A percentile compares a stretch with the other conserved stretches of the same genome.
phyloP scores from a whole-genome alignment of 1,140 invertebrate species.

The Rhynchophorus ferrugineus region DNA sequence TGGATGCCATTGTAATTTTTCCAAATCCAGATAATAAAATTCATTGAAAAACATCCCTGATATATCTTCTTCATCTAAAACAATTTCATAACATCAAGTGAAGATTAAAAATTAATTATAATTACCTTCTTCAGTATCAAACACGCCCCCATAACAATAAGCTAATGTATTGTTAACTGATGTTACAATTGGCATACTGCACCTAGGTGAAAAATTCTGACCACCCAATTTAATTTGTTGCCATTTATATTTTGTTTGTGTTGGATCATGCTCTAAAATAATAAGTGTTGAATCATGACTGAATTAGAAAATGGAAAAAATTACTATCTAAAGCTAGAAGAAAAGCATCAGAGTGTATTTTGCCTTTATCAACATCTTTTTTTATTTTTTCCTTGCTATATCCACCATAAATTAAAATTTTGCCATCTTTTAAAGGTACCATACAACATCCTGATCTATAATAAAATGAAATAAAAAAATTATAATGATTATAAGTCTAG shows the following conservation, averaged over 20 bases:
- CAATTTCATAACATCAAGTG: too few species aligned
- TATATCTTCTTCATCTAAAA: slow-evolving; percentile 64
- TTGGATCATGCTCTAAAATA: slow-evolving; percentile 53
- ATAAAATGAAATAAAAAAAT: not conserved
- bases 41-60: slow-evolving; percentile 78
- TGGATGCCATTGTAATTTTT: slow-evolving; percentile 62
- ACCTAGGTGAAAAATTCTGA: slow-evolving; percentile 55
- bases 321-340: slow-evolving; percentile 61
- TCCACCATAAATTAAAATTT: slow-evolving; percentile 77
- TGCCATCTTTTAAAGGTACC: slow-evolving; percentile 51
- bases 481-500: not conserved
- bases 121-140: slow-evolving; percentile 63
- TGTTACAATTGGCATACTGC: slow-evolving; percentile 49
- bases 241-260: slow-evolving; percentile 71
- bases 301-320: slow-evolving; percentile 26
- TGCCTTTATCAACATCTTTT: slow-evolving; percentile 74
- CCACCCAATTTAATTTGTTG: slow-evolving; percentile 60
- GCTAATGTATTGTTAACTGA: slow-evolving; percentile 49
- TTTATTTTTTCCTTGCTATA: slow-evolving; percentile 76
- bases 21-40: slow-evolving; percentile 67
- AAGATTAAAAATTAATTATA: too few species aligned
- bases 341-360: slow-evolving; percentile 77
- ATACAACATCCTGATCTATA: slow-evolving; percentile 66
- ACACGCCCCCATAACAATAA: slow-evolving; percentile 68
- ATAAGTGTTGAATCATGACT: slow-evolving; percentile 1